Conservation (phyloP, 2,797 vertebrate species). For the Miopithecus talapoin region DNA sequence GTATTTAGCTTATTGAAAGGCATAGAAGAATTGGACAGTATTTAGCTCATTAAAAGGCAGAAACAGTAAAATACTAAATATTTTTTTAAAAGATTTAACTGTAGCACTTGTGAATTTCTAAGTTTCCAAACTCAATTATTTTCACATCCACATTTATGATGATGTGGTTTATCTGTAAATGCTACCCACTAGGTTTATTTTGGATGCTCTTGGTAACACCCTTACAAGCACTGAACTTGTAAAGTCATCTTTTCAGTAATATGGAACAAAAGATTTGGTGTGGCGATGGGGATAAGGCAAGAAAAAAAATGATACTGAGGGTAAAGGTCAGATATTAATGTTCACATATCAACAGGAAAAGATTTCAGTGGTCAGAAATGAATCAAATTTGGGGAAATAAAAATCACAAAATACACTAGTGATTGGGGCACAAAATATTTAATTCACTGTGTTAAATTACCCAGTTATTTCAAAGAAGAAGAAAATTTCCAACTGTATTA, state of each 20-base stretch:
- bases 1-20: slow-evolving; percentile 33
- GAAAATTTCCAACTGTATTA: slow-evolving; percentile 4
- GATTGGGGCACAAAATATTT: background rate
- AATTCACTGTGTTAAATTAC: slow-evolving; percentile 8
- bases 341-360: background rate
- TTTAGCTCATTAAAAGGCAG: slow-evolving; percentile 43
- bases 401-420: background rate
- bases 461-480: background rate
- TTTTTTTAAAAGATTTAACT: slow-evolving; percentile 15
- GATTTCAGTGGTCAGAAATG: background rate
- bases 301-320: background rate
- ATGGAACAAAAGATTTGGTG: background rate
- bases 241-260: slow-evolving; percentile 43
- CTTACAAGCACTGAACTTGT: slow-evolving; percentile 30
- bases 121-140: slow-evolving; percentile 39
- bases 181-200: slow-evolving; percentile 37
- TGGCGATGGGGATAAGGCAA: background rate
- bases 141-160: slow-evolving; percentile 50
- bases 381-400: background rate
- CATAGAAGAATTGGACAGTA: background rate
- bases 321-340: background rate
- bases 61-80: slow-evolving; percentile 9
- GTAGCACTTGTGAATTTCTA: background rate
- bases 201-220: slow-evolving; percentile 42
- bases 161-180: slow-evolving; percentile 31